Conservation (phyloP, 1,140 invertebrate genomes). For the Uloborus diversus region DNA sequence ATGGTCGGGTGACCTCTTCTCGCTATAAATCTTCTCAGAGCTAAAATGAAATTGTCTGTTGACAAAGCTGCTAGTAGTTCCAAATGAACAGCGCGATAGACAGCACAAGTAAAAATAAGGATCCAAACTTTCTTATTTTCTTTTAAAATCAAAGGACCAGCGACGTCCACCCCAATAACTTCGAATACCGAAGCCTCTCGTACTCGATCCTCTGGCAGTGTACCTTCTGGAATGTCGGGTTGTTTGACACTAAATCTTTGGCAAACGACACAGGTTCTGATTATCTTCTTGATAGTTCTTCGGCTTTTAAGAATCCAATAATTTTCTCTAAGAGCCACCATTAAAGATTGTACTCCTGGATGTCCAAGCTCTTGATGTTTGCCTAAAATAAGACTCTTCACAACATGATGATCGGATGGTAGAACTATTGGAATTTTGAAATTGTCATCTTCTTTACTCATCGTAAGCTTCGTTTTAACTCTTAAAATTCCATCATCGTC, state of each 20-base stretch:
- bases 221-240: neutral
- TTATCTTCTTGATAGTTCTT: neutral
- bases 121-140: constrained; percentile 33
- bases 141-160: constrained; percentile 61
- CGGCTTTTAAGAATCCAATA: constrained; percentile 16
- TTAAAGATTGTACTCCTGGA: neutral
- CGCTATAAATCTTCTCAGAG: constrained; percentile 23
- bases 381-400: neutral
- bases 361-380: neutral
- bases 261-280: neutral
- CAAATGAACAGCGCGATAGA: too few species aligned
- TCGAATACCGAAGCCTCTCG: constrained; percentile 61
- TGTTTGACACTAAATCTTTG: neutral
- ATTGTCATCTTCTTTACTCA: neutral
- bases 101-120: constrained; percentile 5
- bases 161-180: constrained; percentile 62
- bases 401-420: neutral
- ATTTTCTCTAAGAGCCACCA: neutral
- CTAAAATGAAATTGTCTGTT: constrained; percentile 12
- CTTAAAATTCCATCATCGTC: neutral
- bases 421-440: neutral
- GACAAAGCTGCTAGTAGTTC: constrained; percentile 12
- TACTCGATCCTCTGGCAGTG: constrained; percentile 59
- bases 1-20: neutral
- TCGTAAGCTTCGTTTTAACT: neutral